phyloP scores from a whole-genome alignment of 1,140 invertebrate genomes.

The Coenobita brevimanus region DNA sequence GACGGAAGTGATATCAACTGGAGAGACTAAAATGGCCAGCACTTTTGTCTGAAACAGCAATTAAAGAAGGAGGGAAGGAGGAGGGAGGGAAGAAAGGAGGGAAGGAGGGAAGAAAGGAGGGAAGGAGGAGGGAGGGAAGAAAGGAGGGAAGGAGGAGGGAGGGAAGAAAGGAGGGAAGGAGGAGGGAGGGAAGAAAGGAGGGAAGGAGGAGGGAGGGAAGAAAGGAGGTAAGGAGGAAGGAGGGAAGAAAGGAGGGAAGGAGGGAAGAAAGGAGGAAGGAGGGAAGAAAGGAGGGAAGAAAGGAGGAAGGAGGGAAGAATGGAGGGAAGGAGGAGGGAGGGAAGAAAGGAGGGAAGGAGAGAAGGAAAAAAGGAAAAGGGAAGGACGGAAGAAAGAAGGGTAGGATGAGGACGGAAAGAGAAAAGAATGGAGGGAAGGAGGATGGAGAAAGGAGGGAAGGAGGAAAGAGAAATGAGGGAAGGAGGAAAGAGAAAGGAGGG shows the following conservation, averaged over 20 bases:
- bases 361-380: background rate
- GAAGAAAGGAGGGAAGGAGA: background rate
- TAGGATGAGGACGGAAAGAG: constrained; percentile 5
- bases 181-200: background rate
- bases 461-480: background rate
- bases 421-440: background rate
- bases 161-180: background rate
- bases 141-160: background rate
- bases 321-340: background rate
- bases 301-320: background rate
- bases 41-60: background rate
- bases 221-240: background rate
- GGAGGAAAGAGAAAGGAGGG: too few relatives aligned
- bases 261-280: background rate
- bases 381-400: background rate
- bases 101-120: background rate
- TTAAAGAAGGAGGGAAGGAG: background rate
- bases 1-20: background rate
- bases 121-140: background rate
- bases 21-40: background rate
- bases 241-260: background rate
- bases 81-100: background rate
- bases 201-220: background rate
- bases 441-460: background rate
- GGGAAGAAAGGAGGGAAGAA: background rate